Conservation (phyloP, 2,113 vertebrate species). For the Colaptes auratus region DNA sequence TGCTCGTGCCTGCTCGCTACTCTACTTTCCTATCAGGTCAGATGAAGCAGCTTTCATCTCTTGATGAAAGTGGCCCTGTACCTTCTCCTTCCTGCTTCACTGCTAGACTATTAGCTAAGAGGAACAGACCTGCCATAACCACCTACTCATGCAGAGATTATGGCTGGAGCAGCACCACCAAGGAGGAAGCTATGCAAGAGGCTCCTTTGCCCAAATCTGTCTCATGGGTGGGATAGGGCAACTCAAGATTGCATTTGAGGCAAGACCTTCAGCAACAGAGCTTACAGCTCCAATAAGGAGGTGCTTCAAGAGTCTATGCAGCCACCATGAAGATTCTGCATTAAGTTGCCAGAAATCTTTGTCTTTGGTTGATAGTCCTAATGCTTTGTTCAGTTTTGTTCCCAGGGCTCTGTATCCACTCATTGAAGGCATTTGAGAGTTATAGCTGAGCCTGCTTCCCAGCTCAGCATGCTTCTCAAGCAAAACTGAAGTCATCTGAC, state of each 20-base stretch:
- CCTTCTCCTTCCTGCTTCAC: neutral
- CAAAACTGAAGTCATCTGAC: conserved; percentile 2
- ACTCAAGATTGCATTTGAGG: neutral
- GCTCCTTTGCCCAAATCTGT: neutral
- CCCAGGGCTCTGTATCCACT: neutral
- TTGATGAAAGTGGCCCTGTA: neutral
- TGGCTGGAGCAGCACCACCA: neutral
- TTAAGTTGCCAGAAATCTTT: neutral
- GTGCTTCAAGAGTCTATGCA: neutral
- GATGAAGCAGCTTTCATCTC: neutral
- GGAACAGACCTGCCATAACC: neutral
- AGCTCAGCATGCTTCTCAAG: neutral
- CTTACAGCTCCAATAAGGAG: neutral
- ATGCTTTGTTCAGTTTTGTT: neutral
- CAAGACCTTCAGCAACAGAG: neutral
- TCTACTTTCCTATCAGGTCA: accelerated
- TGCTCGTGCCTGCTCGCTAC: neutral
- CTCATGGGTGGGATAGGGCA: neutral
- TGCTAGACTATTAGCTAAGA: neutral
- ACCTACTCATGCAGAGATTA: accelerated
- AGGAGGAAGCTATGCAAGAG: neutral
- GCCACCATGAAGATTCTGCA: neutral
- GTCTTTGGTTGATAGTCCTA: neutral
- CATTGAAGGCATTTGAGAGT: neutral
- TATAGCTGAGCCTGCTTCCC: neutral